Base-by-base conservation (phyloP, 2,113 vertebrate genomes). In the Rhinopithecus roxellana region DNA sequence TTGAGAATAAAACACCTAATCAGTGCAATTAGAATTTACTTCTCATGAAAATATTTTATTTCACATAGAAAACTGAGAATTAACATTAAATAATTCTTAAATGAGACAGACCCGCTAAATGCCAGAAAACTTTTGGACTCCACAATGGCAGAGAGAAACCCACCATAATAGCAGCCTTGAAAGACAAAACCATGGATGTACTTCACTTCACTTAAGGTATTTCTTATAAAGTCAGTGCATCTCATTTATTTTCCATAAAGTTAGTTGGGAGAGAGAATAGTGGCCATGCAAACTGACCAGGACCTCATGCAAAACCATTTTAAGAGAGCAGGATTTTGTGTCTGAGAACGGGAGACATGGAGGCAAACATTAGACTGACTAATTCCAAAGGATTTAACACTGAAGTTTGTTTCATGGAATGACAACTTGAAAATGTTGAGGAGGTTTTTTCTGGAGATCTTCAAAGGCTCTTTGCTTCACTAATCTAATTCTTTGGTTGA, bases 371-470 rank as follows among this genome's bases (percentile, higher is more conserved):
- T 94, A 80, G 11, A 80, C 30, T 81, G 55, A 85, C 27, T 91
- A 77, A 95, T 93, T 94, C 67, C 59, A 67, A 87, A 93, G 40
- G 45, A 77, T 91, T 97, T 93, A 82, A 52, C 14, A 59, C 74
- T 85, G 52, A 95, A 72, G 6, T 93, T 94, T 87, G 30, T 95
- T 97, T 96, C 82, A 83, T 75, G 38, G 78, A 43, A 25, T 89
- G 89, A 86, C 52, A 90, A 87, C 72, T 97, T 85, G 69, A 88
- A 98, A 98, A 97, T 94, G 67, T 83, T 7, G 48, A 94, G 40
- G 81, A 87, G 74, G 57, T 94, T 95, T 97, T 97, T 95, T 79
- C 30, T 87, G 14, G 77, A 89, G n/a, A 94, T 92, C 38, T 91
- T 96, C 94, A 96, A 97, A 97, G 43, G 5, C 57, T 89, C 57